These are phyloP conservation scores for Aplysina aerophoba DNA, from an alignment of 37 sponge, comb jelly and placozoan genomes.

Conservation along the genomic window DNA sequence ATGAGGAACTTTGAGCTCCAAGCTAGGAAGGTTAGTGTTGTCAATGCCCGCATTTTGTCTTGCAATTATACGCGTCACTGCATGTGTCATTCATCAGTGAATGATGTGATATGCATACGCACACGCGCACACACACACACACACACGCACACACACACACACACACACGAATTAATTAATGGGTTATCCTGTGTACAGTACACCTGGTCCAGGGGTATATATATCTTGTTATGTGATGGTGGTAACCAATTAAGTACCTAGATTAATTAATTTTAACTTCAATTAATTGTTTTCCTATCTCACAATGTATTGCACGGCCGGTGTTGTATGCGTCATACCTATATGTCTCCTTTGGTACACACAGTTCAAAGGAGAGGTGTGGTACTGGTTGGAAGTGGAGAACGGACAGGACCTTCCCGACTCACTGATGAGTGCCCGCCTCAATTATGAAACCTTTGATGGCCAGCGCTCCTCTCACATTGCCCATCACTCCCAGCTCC, in stretches of 20 bases:
- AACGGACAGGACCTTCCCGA: background rate
- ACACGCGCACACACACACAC: slow-evolving; percentile 51
- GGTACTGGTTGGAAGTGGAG: slow-evolving; percentile 39
- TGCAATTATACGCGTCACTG: too few relatives aligned
- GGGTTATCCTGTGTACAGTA: background rate
- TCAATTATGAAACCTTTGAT: background rate
- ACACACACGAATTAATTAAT: background rate
- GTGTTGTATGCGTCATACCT: too few relatives aligned
- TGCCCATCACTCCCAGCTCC: background rate
- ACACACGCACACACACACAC: slow-evolving; percentile 23
- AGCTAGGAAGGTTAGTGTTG: slow-evolving; percentile 42
- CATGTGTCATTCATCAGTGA: too few relatives aligned
- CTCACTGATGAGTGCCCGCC: slow-evolving; percentile 16
- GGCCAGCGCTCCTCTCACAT: background rate
- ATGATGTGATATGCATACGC: slow-evolving; percentile 40
- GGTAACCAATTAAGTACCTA: too few relatives aligned
- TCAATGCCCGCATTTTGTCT: too few relatives aligned
- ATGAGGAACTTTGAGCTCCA: slow-evolving; percentile 36
- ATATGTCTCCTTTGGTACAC: background rate
- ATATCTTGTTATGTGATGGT: too few relatives aligned
- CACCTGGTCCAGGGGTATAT: too few relatives aligned
- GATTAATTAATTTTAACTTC: too few relatives aligned
- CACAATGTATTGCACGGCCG: too few relatives aligned
- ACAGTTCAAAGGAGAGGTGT: slow-evolving; percentile 24
- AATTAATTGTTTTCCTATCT: too few relatives aligned